These are phyloP conservation scores for Dorcus parallelipipedus DNA, from an alignment of 2,888 invertebrate species.

Conservation along the genomic window DNA sequence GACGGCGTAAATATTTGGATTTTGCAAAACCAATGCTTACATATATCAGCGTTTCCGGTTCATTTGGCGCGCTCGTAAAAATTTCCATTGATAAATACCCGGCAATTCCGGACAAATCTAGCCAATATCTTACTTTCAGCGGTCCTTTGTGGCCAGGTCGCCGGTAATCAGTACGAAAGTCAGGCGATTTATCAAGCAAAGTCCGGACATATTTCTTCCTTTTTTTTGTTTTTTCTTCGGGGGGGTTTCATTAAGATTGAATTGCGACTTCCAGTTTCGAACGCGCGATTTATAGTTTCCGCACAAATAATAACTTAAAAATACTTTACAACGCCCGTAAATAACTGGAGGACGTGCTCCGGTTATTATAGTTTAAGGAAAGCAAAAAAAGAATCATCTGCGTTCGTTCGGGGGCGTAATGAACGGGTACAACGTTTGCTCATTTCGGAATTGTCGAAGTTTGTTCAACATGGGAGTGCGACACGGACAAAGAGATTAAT, in stretches of 20 bases:
- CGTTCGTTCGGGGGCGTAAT: too few species aligned
- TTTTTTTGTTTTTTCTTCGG: conserved; percentile 16
- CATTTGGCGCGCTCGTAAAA: conserved; percentile 13
- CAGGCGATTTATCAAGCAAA: conserved; percentile 43
- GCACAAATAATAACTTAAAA: not conserved
- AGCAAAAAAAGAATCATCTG: too few species aligned
- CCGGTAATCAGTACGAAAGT: conserved; percentile 46
- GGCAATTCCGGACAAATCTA: conserved; percentile 42
- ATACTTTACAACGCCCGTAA: not conserved
- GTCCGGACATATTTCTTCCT: conserved; percentile 39
- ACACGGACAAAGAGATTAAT: too few species aligned
- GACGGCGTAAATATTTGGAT: not conserved
- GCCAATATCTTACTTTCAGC: conserved; percentile 47
- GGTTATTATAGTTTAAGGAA: too few species aligned
- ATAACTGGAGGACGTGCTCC: not conserved
- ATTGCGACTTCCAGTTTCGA: conserved; percentile 5
- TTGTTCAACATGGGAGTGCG: too few species aligned
- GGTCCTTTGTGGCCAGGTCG: conserved; percentile 57
- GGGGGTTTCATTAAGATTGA: conserved; percentile 35
- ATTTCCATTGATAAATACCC: conserved; percentile 42
- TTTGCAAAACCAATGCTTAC: not conserved
- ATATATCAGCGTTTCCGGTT: conserved; percentile 6
- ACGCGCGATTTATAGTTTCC: not conserved
- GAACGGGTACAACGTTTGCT: too few species aligned
- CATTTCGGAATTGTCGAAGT: too few species aligned